A percentile compares a stretch with the other conserved stretches of the same genome.
Conservation (phyloP, 2,797 vertebrate species). For the Tadarida brasiliensis region DNA sequence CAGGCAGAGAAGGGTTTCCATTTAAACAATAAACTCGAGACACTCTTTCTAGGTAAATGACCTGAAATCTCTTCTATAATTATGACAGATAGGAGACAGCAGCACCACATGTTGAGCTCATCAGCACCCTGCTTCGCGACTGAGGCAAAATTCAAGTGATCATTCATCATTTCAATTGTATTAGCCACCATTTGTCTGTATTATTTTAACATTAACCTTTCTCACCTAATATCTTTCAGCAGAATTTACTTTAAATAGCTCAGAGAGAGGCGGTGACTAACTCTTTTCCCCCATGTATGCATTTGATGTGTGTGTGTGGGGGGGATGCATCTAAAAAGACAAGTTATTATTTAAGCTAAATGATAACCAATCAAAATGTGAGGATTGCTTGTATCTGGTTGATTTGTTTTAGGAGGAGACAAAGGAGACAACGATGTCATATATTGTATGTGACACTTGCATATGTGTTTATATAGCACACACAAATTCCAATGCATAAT, state of each 20-base stretch:
- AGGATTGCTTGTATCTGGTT: not conserved
- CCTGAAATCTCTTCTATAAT: conserved; percentile 69
- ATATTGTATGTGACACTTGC: not conserved
- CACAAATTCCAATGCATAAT: not conserved
- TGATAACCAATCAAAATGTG: not conserved
- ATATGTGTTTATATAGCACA: not conserved
- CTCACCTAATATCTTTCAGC: conserved; percentile 68
- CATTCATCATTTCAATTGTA: conserved; percentile 73
- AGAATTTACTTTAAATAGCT: conserved; percentile 66
- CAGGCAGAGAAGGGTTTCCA: conserved; percentile 40
- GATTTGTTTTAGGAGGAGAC: not conserved
- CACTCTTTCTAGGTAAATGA: conserved; percentile 63
- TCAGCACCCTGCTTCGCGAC: conserved; percentile 57
- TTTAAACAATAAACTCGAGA: conserved; percentile 69
- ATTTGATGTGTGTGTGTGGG: not conserved
- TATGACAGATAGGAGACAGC: conserved; percentile 51
- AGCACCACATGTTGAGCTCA: not conserved
- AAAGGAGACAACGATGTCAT: not conserved
- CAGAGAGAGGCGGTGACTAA: not conserved
- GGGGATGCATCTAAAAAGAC: not conserved
- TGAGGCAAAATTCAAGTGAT: conserved; percentile 27
- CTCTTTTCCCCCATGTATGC: not conserved
- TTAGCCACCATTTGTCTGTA: conserved; percentile 68
- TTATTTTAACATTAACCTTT: conserved; percentile 78
- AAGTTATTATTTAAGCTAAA: conserved; percentile 18